Evolutionary conservation across 2,113 vertebrate species (phyloP), one percentile per base, ranked within the genome.

Genomic region (Austrofundulus limnaeus): DNA sequence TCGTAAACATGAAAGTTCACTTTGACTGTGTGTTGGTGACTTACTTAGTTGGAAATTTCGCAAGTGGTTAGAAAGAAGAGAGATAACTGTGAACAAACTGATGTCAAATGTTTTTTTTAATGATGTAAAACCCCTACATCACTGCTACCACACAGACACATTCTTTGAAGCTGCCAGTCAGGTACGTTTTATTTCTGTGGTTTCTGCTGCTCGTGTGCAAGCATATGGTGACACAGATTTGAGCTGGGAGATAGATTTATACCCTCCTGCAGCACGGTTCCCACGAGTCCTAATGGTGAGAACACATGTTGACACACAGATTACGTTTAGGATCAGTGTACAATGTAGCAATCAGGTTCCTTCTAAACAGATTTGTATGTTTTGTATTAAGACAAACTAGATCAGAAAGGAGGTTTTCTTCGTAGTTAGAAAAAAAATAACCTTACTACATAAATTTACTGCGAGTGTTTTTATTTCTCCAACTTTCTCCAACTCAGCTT

Each of bases 151-250:
- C 50, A 24, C 15, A 17, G n/a, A 43, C 19, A 37, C 28, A 6
- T 42, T n/a, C n/a, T 11, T 47, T 0, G 20, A 31, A 34, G 10
- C 19, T 38, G 12, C 24, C n/a, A 7, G 8, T 63, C 61, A 82
- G 17, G 73, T 72, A 65, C 19, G 42, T 21, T 45, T 11, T 21
- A 17, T 4, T 4, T 10, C 10, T 78, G 55, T 45, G 47, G 66
- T 62, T 58, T 77, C 16, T 60, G 17, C 34, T 31, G 39, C 46
- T 34, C 1, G 5, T 1, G 9, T 61, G 28, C 21, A n/a, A 34
- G 60, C 66, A 77, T 67, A 77, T 37, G 51, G 62, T 38, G 77
- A 67, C 67, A 75, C 59, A 80, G 64, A 73, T 81, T 78, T 77
- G 20, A 75, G 58, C 49, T 52, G 41, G 49, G 34, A 24, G 2